These are phyloP conservation scores for Drosophila cognata DNA, from an alignment of 2,888 invertebrate species.

Conservation along the genomic window DNA sequence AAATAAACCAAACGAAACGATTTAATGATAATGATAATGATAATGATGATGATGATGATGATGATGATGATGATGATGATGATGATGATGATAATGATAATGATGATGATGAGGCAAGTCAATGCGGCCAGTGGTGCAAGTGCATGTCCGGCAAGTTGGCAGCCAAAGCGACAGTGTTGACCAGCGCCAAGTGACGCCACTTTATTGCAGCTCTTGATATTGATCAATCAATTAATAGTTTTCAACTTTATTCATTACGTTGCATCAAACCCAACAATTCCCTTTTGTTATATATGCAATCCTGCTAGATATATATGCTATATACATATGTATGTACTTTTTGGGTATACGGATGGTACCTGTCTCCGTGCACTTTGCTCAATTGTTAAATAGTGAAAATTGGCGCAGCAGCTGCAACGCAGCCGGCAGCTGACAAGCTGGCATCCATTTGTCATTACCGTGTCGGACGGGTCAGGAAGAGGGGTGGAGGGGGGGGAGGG, in stretches of 20 bases:
- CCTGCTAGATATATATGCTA: background rate
- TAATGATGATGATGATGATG: conserved; percentile 3
- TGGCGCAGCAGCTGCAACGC: conserved; percentile 58
- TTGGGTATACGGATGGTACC: background rate
- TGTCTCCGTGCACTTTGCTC: conserved; percentile 16
- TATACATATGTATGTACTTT: background rate
- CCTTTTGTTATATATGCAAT: background rate
- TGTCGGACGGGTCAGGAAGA: background rate
- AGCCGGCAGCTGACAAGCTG: conserved; percentile 63
- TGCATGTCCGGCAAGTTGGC: conserved; percentile 25
- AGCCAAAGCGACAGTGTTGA: conserved; percentile 19
- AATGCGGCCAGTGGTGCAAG: background rate
- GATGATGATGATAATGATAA: conserved; percentile 6
- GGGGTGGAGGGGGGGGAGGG: background rate
- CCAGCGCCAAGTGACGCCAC: conserved; percentile 32
- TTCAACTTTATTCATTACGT: conserved; percentile 64
- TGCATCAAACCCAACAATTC: conserved; percentile 14
- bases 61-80: conserved; percentile 5
- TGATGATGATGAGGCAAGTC: conserved; percentile 1
- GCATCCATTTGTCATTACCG: conserved; percentile 74
- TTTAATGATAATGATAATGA: conserved; percentile 8
- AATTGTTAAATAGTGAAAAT: conserved; percentile 47
- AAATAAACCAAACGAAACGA: conserved; percentile 2
- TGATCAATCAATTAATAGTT: conserved; percentile 78
- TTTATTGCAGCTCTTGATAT: conserved; percentile 42